phyloP scores from a whole-genome alignment of 2,888 invertebrate species.

The Nymphalis urticae region DNA sequence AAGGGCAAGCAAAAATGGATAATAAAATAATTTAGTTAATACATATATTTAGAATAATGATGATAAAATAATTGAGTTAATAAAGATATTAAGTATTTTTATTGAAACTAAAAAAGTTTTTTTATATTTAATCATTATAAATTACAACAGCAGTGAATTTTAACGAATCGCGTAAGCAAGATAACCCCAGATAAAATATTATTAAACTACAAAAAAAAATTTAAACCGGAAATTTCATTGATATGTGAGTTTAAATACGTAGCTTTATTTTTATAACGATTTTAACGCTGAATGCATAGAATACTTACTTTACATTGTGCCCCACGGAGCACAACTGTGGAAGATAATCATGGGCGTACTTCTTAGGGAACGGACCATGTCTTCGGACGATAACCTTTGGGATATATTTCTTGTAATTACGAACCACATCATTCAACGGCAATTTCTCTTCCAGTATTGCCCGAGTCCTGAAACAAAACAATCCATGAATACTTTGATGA shows the following conservation, averaged over 20 bases:
- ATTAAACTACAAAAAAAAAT: neutral
- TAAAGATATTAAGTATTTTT: no score
- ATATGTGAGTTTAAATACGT: neutral
- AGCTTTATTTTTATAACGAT: neutral
- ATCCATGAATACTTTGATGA: neutral
- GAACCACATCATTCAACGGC: slow-evolving; percentile 85
- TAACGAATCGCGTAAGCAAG: neutral
- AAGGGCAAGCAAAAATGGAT: no score
- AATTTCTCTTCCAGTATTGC: slow-evolving; percentile 89
- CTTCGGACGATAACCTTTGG: slow-evolving; percentile 89
- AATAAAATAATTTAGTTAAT: no score
- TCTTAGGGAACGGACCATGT: slow-evolving; percentile 88
- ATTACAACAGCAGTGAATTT: neutral
- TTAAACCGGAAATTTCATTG: neutral
- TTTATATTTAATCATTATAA: no score
- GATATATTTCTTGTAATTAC: slow-evolving; percentile 91
- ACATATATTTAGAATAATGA: no score
- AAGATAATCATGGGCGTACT: slow-evolving; percentile 85
- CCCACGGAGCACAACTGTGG: slow-evolving; percentile 73
- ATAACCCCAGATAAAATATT: slow-evolving; percentile 3
- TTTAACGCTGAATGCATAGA: neutral
- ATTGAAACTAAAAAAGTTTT: no score
- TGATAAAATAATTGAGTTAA: no score
- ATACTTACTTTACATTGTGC: slow-evolving; percentile 83
- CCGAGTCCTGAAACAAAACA: slow-evolving; percentile 77